A percentile compares a stretch with the other conserved stretches of the same genome.
phyloP scores from a whole-genome alignment of 2,797 vertebrate genomes.

The Microctenopoma stevenorrisi region DNA sequence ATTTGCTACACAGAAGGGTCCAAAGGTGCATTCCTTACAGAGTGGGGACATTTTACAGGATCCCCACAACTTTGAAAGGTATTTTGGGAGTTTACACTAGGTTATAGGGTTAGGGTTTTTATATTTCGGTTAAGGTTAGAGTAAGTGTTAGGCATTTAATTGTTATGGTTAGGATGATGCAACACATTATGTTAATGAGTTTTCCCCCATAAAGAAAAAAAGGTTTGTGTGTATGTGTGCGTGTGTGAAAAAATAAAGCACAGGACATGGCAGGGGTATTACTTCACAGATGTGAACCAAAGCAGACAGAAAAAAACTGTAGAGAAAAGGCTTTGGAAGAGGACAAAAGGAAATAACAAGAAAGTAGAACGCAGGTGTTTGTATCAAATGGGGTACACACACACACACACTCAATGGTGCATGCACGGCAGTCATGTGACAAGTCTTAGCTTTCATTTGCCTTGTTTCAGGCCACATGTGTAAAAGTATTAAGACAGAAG shows the following conservation, averaged over 20 bases:
- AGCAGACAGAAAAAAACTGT: slow-evolving; percentile 1
- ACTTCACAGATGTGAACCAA: slow-evolving; percentile 29
- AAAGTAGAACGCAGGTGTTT: slow-evolving; percentile 55
- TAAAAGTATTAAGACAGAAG: neutral
- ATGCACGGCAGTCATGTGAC: slow-evolving; percentile 67
- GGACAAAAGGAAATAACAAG: neutral
- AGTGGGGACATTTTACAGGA: too few species aligned
- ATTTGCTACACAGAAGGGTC: too few species aligned
- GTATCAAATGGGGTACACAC: slow-evolving; percentile 6
- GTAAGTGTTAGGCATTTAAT: too few species aligned
- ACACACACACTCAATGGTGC: slow-evolving; percentile 8
- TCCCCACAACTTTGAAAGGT: too few species aligned
- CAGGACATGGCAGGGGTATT: neutral
- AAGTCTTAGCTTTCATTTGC: slow-evolving; percentile 62
- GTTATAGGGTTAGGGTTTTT: too few species aligned
- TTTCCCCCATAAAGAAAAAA: too few species aligned
- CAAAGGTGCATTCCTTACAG: too few species aligned
- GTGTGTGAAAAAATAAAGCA: slow-evolving; percentile 14
- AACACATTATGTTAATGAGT: too few species aligned
- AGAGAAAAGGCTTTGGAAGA: slow-evolving; percentile 7
- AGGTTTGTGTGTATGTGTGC: neutral
- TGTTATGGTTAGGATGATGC: too few species aligned
- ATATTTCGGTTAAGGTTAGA: too few species aligned
- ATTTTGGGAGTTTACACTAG: too few species aligned
- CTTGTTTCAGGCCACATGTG: slow-evolving; percentile 26